These are phyloP conservation scores for Dysdera silvatica DNA, from an alignment of 1,140 invertebrate species.

Conservation along the genomic window DNA sequence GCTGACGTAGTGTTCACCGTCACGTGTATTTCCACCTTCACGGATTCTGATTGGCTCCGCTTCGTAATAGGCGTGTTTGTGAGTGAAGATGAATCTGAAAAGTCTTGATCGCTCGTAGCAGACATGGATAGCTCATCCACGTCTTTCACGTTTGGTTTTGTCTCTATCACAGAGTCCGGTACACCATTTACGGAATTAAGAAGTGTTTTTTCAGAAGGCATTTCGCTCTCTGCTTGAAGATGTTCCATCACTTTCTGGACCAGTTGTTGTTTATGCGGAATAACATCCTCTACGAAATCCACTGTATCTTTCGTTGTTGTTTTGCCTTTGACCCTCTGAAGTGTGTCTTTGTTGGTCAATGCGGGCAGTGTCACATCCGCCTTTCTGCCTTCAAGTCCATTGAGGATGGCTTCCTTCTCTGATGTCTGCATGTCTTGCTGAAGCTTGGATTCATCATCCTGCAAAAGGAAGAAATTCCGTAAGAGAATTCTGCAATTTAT, in stretches of 20 bases:
- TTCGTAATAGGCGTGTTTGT: constrained; percentile 1
- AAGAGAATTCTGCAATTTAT: too few relatives aligned
- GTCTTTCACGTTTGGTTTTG: too few relatives aligned
- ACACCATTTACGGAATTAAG: too few relatives aligned
- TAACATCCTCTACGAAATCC: not conserved
- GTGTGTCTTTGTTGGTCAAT: constrained; percentile 13
- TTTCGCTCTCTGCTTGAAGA: too few relatives aligned
- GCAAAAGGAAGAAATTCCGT: not conserved
- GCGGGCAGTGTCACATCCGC: not conserved
- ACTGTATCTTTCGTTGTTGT: not conserved
- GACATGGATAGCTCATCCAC: too few relatives aligned
- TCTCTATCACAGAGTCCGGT: too few relatives aligned
- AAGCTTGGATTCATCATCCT: constrained; percentile 19
- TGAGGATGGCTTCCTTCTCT: constrained; percentile 15
- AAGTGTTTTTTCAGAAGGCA: too few relatives aligned
- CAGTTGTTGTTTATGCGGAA: not conserved
- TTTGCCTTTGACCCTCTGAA: constrained; percentile 1
- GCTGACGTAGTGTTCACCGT: constrained; percentile 45
- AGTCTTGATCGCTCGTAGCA: too few relatives aligned
- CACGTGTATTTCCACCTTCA: constrained; percentile 39
- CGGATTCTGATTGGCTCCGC: constrained; percentile 29
- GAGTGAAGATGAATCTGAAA: too few relatives aligned
- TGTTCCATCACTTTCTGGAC: too few relatives aligned
- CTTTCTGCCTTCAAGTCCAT: not conserved
- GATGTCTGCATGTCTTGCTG: constrained; percentile 13